Percentiles rank a stretch among this genome's conserved stretches.
Evolutionary conservation across 30 jellyfish, hydroid and myxozoan species (phyloP).

Genomic region (Hydractinia echinata): DNA sequence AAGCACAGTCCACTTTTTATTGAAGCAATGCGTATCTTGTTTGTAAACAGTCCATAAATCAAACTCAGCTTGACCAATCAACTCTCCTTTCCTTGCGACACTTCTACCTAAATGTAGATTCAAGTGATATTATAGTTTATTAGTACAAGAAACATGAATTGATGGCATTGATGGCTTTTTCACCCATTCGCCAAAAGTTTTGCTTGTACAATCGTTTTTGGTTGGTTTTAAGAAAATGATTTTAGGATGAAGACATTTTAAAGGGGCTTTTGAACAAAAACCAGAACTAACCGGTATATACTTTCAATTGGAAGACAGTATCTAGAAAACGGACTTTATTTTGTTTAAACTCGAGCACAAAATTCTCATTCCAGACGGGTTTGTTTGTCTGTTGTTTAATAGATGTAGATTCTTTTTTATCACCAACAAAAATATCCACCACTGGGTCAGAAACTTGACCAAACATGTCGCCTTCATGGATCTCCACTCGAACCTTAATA

Average conservation of each 20-base stretch:
- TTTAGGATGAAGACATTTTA: too few species aligned
- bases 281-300: not conserved
- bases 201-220: too few species aligned
- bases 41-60: constrained; percentile 39
- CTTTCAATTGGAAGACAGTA: not conserved
- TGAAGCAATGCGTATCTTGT: constrained; percentile 40
- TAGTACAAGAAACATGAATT: not conserved
- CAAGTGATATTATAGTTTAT: not conserved
- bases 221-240: too few species aligned
- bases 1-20: constrained; percentile 74
- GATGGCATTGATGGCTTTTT: too few species aligned
- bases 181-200: too few species aligned
- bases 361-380: constrained; percentile 3
- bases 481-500: constrained; percentile 3
- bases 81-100: constrained; percentile 14
- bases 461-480: not conserved
- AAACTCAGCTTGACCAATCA: constrained; percentile 29
- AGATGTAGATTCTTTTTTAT: not conserved
- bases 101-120: not conserved
- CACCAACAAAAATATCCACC: not conserved
- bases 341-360: constrained; percentile 4
- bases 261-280: too few species aligned
- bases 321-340: not conserved
- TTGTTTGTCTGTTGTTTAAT: not conserved
- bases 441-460: constrained; percentile 9